Evolutionary conservation across 2,113 vertebrate genomes (phyloP).

Genomic region (Nibea coibor): DNA sequence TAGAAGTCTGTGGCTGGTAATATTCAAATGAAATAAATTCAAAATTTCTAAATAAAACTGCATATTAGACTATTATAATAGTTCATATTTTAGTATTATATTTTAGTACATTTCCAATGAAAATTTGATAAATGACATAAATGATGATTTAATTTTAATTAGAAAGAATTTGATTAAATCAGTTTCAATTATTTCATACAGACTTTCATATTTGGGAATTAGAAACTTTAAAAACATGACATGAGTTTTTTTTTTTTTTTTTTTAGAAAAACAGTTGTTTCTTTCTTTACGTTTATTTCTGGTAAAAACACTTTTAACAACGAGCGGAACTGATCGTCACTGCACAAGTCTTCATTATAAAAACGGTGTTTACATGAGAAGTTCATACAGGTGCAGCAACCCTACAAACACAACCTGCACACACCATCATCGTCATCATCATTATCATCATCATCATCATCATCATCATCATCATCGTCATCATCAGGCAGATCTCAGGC

Average conservation of each 20-base stretch:
- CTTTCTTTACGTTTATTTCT: not conserved
- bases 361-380: not conserved
- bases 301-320: not conserved
- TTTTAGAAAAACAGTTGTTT: not conserved
- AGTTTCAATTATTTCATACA: not conserved
- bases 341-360: not conserved
- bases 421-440: slow-evolving; percentile 20
- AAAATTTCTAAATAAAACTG: too few relatives aligned
- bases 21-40: too few relatives aligned
- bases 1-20: too few relatives aligned
- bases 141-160: not conserved
- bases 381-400: not conserved
- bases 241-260: not conserved
- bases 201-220: not conserved
- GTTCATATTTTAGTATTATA: too few relatives aligned
- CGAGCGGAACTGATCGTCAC: not conserved
- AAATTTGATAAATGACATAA: too few relatives aligned
- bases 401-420: not conserved
- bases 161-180: not conserved
- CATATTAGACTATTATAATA: too few relatives aligned
- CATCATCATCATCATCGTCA: slow-evolving; percentile 24
- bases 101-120: too few relatives aligned
- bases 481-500: slow-evolving; percentile 24
- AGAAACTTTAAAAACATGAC: not conserved
- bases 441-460: slow-evolving; percentile 22